Conservation (phyloP, 2,888 invertebrate genomes). For the Drosophila nr. fundita region DNA sequence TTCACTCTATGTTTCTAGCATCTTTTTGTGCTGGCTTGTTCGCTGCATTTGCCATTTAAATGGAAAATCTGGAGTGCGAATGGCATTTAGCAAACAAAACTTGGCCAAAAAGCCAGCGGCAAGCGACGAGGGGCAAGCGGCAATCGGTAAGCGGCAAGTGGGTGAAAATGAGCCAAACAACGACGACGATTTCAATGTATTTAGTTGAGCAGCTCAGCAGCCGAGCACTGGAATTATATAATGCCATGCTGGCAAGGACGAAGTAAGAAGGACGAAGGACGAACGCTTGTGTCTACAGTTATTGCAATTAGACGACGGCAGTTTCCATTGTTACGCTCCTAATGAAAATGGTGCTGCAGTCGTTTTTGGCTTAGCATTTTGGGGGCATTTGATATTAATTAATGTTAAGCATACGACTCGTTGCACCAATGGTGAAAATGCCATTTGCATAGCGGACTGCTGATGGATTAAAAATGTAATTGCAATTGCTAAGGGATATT, state of each 20-base stretch:
- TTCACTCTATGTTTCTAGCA: background rate
- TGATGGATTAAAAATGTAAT: constrained; percentile 76
- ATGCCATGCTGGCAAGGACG: constrained; percentile 31
- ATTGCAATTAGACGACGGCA: constrained; percentile 69
- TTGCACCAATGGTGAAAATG: constrained; percentile 20
- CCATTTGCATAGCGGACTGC: constrained; percentile 53
- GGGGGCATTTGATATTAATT: constrained; percentile 72
- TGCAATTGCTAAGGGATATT: constrained; percentile 21
- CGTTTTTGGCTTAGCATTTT: constrained; percentile 56
- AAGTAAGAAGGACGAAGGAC: background rate
- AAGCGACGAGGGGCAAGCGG: constrained; percentile 42
- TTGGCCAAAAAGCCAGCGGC: constrained; percentile 59
- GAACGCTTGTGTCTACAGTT: constrained; percentile 52
- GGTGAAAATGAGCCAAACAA: constrained; percentile 68
- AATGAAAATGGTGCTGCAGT: constrained; percentile 70
- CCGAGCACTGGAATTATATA: constrained; percentile 49
- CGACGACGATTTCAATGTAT: constrained; percentile 13
- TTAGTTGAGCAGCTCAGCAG: constrained; percentile 11
- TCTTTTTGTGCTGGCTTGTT: constrained; percentile 33
- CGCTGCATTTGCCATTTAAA: constrained; percentile 71
- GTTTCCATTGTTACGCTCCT: constrained; percentile 67
- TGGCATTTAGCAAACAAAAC: constrained; percentile 75
- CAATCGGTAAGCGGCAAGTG: constrained; percentile 44
- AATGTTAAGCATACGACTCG: constrained; percentile 67
- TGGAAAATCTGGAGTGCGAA: constrained; percentile 64